Base-by-base conservation (phyloP, 2,113 vertebrate species). In the Ivindomyrus marchei region DNA sequence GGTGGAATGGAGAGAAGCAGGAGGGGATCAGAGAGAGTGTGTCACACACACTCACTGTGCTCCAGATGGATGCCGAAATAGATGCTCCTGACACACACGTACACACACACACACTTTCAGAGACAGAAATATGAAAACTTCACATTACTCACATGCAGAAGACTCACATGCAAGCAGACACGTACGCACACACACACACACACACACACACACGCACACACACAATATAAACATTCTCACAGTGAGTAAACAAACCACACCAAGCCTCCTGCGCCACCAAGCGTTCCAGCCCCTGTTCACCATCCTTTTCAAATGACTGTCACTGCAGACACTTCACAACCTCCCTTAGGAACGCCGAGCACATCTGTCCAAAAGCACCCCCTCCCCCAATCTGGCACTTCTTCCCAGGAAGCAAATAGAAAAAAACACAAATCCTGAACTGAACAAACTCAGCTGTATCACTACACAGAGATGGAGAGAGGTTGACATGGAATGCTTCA, bases 101-200 rank as follows among this genome's bases (percentile, higher is more conserved):
- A 90, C 27, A 66, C 24, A 4, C 31, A 74, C 27, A 74, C 70
- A 74, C 70, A 31, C 27, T 74, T 13, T 15, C 66, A 74, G n/a
- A 36, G 13, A 74, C 66, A 70, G 27, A 70, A 70, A 70, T 70
- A 74, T 36, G 52, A 84, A 31, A 84, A 88, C 84, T 92, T 92
- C 92, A 46, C 19, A 21, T 77, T 58, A 47, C 90, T 89, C 10
- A 0, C 89, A 92, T 90, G 92, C 83, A 80, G 66, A 56, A 56
- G 53, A 56, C 53, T 56, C 53, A 56, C 58, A 89, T 88, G 15
- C 50, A 85, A 80, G 66, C 88, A 90, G 90, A 91, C 85, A 90
- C 87, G 89, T 21, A 66, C 24, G 36, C 85, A 88, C 66, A 90
- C 85, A 90, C 88, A 90, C 89, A 92, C 90, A 93, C 84, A 50